Evolutionary conservation across 2,113 vertebrate genomes (phyloP), one percentile per base, ranked within the genome.

Genomic region (Pterophyllum scalare): DNA sequence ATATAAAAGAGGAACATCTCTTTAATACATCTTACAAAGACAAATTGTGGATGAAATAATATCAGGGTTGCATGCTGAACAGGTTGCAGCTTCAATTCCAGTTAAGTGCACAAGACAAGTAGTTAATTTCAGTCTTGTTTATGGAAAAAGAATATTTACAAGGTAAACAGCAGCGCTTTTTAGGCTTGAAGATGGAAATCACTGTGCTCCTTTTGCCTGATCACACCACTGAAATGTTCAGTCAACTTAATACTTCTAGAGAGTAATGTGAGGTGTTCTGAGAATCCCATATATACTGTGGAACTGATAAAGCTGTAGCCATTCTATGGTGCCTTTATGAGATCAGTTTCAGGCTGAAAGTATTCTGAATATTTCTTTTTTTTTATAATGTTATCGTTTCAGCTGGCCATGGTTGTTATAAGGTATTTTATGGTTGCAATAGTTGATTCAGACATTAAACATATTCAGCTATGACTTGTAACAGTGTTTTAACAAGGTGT

Each of bases 1-100:
- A 81, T 24, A 86, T 86, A 54, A 84, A 81, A 82, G 22, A 67
- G n/a, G 20, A 81, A 76, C 9, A 58, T 62, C 4, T 67, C 59
- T 72, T 74, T 80, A 19, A 70, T 74, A 77, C 67, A 7, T 46
- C 59, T 62, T 57, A 76, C 15, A 24, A 86, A 80, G 74, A 84
- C 49, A 79, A 82, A 81, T 7, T 22, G 57, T 59, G n/a, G 20
- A 26, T 85, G 19, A 76, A 80, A 79, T 80, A 78, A 79, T 80
- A 56, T 81, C 20, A 58, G 28, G 46, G 80, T 72, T 62, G 12
- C 46, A 85, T 64, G 35, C 33, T 61, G 19, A 59, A 81, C 75
- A 78, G 4, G 72, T 82, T 56, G 17, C 17, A 56, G 19, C 28
- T 60, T 84, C 35, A 75, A 9, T 58, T 75, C 56, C 28, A 67